Evolutionary conservation across 2,113 vertebrate species (phyloP).

Genomic region (Solea solea): DNA sequence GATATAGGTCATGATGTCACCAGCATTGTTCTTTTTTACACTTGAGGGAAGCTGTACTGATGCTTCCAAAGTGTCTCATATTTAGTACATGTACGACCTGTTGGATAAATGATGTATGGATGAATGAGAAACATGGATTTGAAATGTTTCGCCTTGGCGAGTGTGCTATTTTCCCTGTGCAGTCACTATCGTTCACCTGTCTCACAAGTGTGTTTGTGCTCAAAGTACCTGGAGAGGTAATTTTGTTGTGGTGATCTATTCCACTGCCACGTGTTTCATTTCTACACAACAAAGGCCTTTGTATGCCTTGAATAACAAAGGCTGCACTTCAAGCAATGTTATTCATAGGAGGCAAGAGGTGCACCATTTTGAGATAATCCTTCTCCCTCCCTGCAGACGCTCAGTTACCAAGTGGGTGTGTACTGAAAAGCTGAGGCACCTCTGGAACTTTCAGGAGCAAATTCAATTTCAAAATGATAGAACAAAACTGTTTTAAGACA

Average conservation of each 20-base stretch:
- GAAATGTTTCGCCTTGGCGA: not conserved
- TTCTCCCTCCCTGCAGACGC: slow-evolving; percentile 13
- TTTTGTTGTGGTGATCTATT: slow-evolving; percentile 15
- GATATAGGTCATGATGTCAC: slow-evolving; percentile 12
- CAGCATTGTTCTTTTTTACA: not conserved
- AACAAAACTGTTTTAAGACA: no score
- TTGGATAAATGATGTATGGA: not conserved
- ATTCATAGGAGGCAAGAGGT: slow-evolving; percentile 32
- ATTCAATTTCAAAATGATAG: not conserved
- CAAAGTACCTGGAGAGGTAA: slow-evolving; percentile 1
- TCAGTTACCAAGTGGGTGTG: slow-evolving; percentile 29
- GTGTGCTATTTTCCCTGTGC: not conserved
- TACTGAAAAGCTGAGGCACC: not conserved
- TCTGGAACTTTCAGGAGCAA: not conserved
- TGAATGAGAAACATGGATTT: not conserved
- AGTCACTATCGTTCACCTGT: not conserved
- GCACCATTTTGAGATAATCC: slow-evolving; percentile 41
- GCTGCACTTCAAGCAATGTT: slow-evolving; percentile 13
- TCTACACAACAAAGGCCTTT: slow-evolving; percentile 22
- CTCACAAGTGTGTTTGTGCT: slow-evolving; percentile 11
- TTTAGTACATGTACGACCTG: not conserved
- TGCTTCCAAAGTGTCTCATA: not conserved
- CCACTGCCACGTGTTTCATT: slow-evolving; percentile 18
- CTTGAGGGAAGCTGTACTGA: not conserved
- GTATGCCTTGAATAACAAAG: slow-evolving; percentile 33